phyloP scores from a whole-genome alignment of 2,113 vertebrate genomes.

The Gymnocephalus cernua region DNA sequence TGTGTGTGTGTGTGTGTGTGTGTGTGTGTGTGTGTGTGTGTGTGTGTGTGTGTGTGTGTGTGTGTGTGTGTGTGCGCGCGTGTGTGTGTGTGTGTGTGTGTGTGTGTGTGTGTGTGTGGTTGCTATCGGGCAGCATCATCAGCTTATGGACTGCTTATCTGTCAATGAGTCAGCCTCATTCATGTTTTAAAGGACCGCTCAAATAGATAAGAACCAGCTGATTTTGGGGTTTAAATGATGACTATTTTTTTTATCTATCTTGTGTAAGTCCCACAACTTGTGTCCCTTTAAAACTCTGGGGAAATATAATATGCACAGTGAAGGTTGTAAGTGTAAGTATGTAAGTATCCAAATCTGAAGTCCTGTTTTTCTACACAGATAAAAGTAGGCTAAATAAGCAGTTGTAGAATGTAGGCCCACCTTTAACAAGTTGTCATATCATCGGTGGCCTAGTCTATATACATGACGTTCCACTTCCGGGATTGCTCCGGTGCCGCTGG shows the following conservation, averaged over 20 bases:
- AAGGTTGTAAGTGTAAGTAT: too few relatives aligned
- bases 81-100: not conserved
- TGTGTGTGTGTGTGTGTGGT: constrained; percentile 16
- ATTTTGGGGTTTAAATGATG: too few relatives aligned
- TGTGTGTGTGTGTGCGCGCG: not conserved
- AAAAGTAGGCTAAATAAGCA: not conserved
- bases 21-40: constrained; percentile 1
- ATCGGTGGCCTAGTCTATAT: not conserved
- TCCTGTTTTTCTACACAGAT: too few relatives aligned
- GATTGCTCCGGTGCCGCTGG: too few relatives aligned
- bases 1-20: not conserved
- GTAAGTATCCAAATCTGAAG: not conserved
- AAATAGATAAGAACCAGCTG: too few relatives aligned
- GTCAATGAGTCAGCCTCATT: constrained; percentile 22
- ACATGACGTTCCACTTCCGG: too few relatives aligned
- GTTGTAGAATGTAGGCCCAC: too few relatives aligned
- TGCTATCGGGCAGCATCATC: not conserved
- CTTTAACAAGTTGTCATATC: not conserved
- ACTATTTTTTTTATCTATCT: not conserved
- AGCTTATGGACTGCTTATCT: not conserved
- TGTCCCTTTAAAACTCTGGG: not conserved
- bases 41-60: not conserved
- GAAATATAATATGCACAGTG: not conserved
- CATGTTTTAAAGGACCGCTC: not conserved
- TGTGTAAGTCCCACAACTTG: not conserved